Evolutionary conservation across 2,113 vertebrate species (phyloP), one percentile per base, ranked within the genome.

Genomic region (Nothoprocta pentlandii): DNA sequence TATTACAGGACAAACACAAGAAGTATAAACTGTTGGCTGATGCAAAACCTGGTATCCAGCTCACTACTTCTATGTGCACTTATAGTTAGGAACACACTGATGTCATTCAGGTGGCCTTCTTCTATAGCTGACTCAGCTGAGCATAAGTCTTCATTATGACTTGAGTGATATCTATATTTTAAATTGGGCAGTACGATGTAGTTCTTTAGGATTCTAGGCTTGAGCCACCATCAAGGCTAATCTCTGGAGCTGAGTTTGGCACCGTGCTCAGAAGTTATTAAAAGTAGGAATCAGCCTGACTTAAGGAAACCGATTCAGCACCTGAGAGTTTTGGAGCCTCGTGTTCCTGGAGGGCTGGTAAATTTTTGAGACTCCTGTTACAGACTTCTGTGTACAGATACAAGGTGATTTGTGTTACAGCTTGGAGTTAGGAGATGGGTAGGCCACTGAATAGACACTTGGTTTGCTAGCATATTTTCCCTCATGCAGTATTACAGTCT

Each of bases 361-460:
- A 54, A 7, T 7, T 8, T 6, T n/a, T 20, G 32, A 25, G 39
- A 22, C 28, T 63, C 49, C 54, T 46, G 22, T 23, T n/a, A 11
- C 0, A 1, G 59, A 8, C 14, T 20, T 9, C 1, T 2, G 7
- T 1, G 2, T 5, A 32, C 10, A 47, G 14, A 8, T 64, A 30
- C 2, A 15, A 10, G 32, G 23, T 58, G 2, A 4, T 6, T 88
- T 59, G 3, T 11, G 26, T 67, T 14, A 26, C 25, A 13, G 20
- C 6, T 47, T 47, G 59, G 53, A 41, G 67, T 11, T 20, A 30
- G 36, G 54, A 76, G 34, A 25, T 73, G 75, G 34, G 16, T 19
- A 39, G 80, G 14, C 3, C 20, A 6, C 10, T 0, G 0, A 15
- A 5, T 73, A 1, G 2, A 16, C 36, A 8, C 21, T 26, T 76